Conservation (phyloP, 2,113 vertebrate species). For the Pollimyrus isidori region DNA sequence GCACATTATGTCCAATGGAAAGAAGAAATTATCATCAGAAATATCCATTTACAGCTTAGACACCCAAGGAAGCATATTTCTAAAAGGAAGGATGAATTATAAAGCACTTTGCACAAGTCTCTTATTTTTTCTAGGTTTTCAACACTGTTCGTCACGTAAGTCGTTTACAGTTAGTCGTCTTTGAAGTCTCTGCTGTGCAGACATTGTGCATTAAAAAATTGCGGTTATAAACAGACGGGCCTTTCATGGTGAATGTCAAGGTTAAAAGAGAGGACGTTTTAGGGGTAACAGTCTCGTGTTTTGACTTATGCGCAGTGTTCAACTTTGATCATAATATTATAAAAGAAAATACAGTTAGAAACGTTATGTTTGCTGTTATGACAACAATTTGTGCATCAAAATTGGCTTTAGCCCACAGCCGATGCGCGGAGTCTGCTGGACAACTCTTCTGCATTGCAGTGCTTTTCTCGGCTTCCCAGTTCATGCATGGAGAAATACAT, state of each 20-base stretch:
- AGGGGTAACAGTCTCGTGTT: not conserved
- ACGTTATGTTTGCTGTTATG: not conserved
- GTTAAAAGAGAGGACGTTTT: slow-evolving; percentile 22
- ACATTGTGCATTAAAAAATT: not conserved
- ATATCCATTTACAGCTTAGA: slow-evolving; percentile 42
- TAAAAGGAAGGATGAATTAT: slow-evolving; percentile 60
- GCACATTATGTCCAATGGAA: slow-evolving; percentile 32
- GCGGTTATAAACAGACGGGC: not conserved
- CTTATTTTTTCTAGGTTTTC: slow-evolving; percentile 56
- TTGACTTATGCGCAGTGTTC: not conserved
- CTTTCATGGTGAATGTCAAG: slow-evolving; percentile 5
- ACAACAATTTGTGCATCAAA: not conserved
- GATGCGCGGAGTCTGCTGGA: slow-evolving; percentile 22
- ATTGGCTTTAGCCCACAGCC: not conserved
- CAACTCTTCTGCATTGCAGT: slow-evolving; percentile 69
- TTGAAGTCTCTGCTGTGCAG: slow-evolving; percentile 19
- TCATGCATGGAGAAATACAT: slow-evolving; percentile 56
- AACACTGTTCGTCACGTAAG: slow-evolving; percentile 68
- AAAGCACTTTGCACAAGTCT: slow-evolving; percentile 59
- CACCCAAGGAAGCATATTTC: slow-evolving; percentile 37
- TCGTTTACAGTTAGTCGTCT: slow-evolving; percentile 45
- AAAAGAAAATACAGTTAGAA: not conserved
- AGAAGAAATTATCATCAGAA: slow-evolving; percentile 41
- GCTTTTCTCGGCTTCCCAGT: slow-evolving; percentile 40
- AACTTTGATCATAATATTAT: not conserved